A percentile compares a stretch with the other conserved stretches of the same genome.
Conservation (phyloP, 2,888 invertebrate species). For the Dermolepida albohirtum region DNA sequence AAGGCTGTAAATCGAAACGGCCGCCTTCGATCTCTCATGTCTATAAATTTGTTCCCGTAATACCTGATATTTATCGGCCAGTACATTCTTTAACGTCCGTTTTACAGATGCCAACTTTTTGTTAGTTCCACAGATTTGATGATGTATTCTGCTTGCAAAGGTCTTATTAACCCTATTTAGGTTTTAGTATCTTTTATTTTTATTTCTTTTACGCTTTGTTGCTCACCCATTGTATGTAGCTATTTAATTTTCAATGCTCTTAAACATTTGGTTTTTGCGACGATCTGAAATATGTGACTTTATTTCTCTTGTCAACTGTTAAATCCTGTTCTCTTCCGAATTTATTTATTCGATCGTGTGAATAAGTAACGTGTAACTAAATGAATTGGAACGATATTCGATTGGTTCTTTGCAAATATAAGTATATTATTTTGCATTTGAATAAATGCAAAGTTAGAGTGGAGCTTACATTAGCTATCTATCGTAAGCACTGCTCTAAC, state of each 20-base stretch:
- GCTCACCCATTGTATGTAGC: conserved; percentile 42
- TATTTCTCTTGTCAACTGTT: conserved; percentile 40
- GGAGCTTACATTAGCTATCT: no score
- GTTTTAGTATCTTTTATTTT: conserved; percentile 45
- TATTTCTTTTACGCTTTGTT: conserved; percentile 40
- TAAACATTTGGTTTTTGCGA: conserved; percentile 43
- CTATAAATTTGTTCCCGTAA: conserved; percentile 59
- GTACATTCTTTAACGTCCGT: conserved; percentile 57
- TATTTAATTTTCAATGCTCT: conserved; percentile 44
- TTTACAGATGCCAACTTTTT: conserved; percentile 58
- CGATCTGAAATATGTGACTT: conserved; percentile 43
- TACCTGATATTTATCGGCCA: conserved; percentile 51
- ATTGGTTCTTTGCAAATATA: no score
- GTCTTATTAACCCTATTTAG: conserved; percentile 62
- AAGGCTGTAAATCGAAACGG: conserved; percentile 55
- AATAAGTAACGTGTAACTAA: no score
- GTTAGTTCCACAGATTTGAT: conserved; percentile 58
- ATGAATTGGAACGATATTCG: no score
- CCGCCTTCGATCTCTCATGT: conserved; percentile 52
- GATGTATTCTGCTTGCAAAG: conserved; percentile 60
- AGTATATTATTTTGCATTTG: no score
- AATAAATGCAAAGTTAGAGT: no score
- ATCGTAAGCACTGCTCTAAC: no score
- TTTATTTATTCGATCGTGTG: conserved; percentile 8
- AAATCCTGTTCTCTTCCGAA: conserved; percentile 36